Evolutionary conservation across 2,113 vertebrate species (phyloP).

Genomic region (Corythaeola cristata): DNA sequence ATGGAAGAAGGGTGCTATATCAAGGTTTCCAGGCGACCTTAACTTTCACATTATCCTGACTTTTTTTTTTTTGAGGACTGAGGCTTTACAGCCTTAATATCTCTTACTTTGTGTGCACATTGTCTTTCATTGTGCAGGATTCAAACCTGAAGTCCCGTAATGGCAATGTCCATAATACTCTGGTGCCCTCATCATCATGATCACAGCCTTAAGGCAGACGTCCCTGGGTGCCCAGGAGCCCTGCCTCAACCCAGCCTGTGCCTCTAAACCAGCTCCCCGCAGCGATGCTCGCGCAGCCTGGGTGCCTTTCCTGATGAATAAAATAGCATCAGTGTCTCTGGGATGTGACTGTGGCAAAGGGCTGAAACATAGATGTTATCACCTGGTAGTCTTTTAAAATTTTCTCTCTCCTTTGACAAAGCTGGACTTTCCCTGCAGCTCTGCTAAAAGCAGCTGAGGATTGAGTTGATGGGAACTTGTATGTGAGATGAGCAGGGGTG

Average conservation of each 20-base stretch:
- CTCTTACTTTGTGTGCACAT: neutral
- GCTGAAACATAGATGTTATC: neutral
- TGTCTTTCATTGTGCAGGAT: neutral
- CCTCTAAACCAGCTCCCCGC: neutral
- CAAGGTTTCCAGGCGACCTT: neutral
- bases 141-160: neutral
- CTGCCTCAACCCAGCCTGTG: neutral
- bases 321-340: neutral
- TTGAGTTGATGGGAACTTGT: neutral
- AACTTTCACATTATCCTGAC: neutral
- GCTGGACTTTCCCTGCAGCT: neutral
- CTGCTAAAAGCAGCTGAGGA: neutral
- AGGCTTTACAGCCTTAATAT: neutral
- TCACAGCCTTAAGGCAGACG: neutral
- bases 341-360: neutral
- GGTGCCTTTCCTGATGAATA: neutral
- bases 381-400: neutral
- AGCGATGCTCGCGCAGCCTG: fast-evolving
- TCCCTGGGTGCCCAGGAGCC: neutral
- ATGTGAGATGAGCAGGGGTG: neutral
- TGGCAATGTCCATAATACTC: fast-evolving
- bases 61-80: neutral
- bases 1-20: neutral
- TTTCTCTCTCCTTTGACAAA: neutral
- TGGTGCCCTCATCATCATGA: neutral